Conservation (phyloP, 2,797 vertebrate genomes). For the Betta splendens region DNA sequence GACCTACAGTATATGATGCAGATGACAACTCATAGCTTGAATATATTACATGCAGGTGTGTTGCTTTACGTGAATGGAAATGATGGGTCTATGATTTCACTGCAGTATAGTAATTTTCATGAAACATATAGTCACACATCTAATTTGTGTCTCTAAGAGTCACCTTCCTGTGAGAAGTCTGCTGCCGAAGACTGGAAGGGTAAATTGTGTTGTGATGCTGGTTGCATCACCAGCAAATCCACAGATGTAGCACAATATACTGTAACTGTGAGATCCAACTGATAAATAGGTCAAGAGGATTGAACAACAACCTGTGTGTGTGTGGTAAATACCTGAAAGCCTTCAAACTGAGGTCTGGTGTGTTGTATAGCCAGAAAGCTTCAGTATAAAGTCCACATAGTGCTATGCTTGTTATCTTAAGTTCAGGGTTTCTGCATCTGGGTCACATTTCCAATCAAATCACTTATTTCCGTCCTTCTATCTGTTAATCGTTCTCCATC, state of each 20-base stretch:
- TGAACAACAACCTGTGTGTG: not conserved
- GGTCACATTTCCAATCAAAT: slow-evolving; percentile 43
- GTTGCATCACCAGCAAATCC: slow-evolving; percentile 3
- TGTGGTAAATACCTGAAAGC: not conserved
- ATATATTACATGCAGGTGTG: slow-evolving; percentile 20
- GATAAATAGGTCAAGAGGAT: slow-evolving; percentile 3
- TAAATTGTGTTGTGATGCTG: not conserved
- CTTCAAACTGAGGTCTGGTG: not conserved
- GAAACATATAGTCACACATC: slow-evolving; percentile 2
- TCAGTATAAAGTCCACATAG: too few relatives aligned
- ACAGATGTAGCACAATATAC: not conserved
- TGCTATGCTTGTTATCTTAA: too few relatives aligned
- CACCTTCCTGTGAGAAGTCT: not conserved
- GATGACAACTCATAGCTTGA: slow-evolving; percentile 9
- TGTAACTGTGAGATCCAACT: slow-evolving; percentile 9
- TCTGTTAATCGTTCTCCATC: not conserved
- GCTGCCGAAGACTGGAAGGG: slow-evolving; percentile 3
- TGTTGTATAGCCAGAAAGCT: too few relatives aligned
- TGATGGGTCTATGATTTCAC: too few relatives aligned
- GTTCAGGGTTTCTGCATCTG: slow-evolving; percentile 23
- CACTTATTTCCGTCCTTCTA: not conserved
- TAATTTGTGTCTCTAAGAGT: slow-evolving; percentile 1
- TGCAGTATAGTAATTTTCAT: slow-evolving; percentile 6
- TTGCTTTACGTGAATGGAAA: too few relatives aligned
- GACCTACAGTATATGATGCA: slow-evolving; percentile 12